Percentiles rank a stretch among this genome's conserved stretches.
phyloP scores from a whole-genome alignment of 2,888 invertebrate genomes.

The Neoscelio sp. region DNA sequence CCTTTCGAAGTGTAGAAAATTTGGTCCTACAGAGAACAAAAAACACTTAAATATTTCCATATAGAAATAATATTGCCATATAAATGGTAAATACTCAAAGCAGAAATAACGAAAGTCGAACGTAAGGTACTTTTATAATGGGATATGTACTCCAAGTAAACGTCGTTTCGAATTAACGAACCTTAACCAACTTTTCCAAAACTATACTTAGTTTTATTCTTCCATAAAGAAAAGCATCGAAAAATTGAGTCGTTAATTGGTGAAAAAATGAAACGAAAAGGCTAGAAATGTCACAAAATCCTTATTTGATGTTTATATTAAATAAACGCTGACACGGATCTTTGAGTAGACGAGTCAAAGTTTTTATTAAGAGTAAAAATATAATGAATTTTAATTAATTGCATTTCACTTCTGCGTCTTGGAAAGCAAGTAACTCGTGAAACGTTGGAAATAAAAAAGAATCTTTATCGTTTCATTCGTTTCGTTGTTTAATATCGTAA shows the following conservation, averaged over 20 bases:
- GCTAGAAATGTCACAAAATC: slow-evolving; percentile 11
- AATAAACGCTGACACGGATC: slow-evolving; percentile 17
- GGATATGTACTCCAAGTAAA: slow-evolving; percentile 28
- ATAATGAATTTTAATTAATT: slow-evolving; percentile 50
- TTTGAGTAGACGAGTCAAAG: slow-evolving; percentile 27
- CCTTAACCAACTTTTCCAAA: slow-evolving; percentile 39
- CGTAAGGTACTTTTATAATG: slow-evolving; percentile 26
- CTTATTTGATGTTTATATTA: background rate
- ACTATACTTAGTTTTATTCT: slow-evolving; percentile 35
- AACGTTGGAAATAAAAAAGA: slow-evolving; percentile 30
- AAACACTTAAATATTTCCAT: background rate
- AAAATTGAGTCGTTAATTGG: slow-evolving; percentile 36
- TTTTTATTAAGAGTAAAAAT: slow-evolving; percentile 48
- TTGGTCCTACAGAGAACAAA: background rate
- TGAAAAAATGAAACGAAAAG: slow-evolving; percentile 15
- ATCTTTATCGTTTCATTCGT: slow-evolving; percentile 5
- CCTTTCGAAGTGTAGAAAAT: no score
- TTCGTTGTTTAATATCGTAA: slow-evolving; percentile 7
- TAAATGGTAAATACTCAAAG: slow-evolving; percentile 15
- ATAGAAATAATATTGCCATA: no score
- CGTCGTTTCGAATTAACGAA: slow-evolving; percentile 47
- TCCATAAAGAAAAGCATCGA: slow-evolving; percentile 15
- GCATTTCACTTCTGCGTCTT: slow-evolving; percentile 9
- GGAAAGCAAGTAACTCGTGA: background rate
- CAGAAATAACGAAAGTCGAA: slow-evolving; percentile 3